Conservation (phyloP, 2,797 vertebrate species). For the Glossophaga mutica region DNA sequence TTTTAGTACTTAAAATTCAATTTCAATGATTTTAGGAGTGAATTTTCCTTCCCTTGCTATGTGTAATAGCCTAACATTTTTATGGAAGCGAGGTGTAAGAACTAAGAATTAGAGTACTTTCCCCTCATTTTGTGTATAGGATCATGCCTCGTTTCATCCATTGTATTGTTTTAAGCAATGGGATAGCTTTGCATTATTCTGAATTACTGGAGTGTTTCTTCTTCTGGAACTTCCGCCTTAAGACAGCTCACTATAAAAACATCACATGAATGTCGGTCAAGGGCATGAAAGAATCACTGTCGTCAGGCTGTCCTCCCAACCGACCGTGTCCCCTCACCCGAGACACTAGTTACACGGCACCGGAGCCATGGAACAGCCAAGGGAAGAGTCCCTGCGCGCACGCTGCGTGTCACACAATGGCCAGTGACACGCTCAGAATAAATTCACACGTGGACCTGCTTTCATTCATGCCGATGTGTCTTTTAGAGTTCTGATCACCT, state of each 20-base stretch:
- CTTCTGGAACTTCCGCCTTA: not conserved
- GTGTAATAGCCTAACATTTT: not conserved
- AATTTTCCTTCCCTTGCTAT: not conserved
- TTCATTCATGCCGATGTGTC: not conserved
- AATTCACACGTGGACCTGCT: not conserved
- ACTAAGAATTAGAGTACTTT: not conserved
- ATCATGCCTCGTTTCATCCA: not conserved
- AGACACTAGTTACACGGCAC: not conserved
- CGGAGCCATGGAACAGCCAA: not conserved
- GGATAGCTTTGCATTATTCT: not conserved
- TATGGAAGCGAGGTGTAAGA: not conserved
- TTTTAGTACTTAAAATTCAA: not conserved
- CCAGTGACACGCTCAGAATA: not conserved
- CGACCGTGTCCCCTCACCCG: not conserved
- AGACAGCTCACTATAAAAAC: not conserved
- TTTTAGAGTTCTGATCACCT: not conserved
- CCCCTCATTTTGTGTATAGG: not conserved
- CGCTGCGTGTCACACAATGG: too few relatives aligned
- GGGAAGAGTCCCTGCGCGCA: not conserved
- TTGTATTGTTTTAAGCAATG: not conserved
- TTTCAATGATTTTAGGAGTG: not conserved
- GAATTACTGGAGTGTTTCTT: not conserved
- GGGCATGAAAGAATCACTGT: not conserved
- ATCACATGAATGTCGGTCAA: not conserved
- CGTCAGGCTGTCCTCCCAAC: not conserved